Evolutionary conservation across 2,797 vertebrate genomes (phyloP), one percentile per base, ranked within the genome.

Genomic region (Tapirus indicus): DNA sequence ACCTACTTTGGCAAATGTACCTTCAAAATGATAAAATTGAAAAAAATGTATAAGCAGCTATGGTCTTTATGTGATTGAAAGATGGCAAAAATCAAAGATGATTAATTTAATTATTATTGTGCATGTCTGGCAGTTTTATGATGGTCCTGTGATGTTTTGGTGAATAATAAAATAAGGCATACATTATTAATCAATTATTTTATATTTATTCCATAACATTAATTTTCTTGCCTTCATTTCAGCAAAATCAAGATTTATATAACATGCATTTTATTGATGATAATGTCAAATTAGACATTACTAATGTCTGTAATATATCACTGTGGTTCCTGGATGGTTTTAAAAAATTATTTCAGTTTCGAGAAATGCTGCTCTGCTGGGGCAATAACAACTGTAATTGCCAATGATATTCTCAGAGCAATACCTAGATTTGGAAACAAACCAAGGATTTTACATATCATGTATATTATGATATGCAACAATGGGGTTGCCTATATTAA

Each of bases 161-260:
- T 87, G n/a, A 91, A 52, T 62, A 79, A 80, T 58, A 88, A 64
- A 74, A 47, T 88, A 74, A 32, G n/a, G 9, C 69, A 62, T 17
- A 29, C 23, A 62, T 62, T 13, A 11, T 47, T 77, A 64, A 89
- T 78, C 20, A 66, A 44, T 90, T 44, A 35, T 87, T 80, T 89
- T 68, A 12, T 56, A 62, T 84, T 71, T 62, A 68, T 72, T 72
- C 14, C 18, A 54, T n/a, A 80, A n/a, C 52, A 80, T 86, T 90
- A 78, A 88, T 44, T 90, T 80, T 47, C 38, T 66, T 86, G 58
- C 25, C 35, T 79, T 89, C 12, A 49, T 91, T 86, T 60, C 47
- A 94, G 60, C 54, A 96, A 94, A 91, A 91, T 54, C n/a, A 52
- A 87, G 44, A 75, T 68, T 87, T 60, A 72, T 18, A 79, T 54